Evolutionary conservation across 1,140 invertebrate genomes (phyloP).

Genomic region (Ostrea denselamellosa): DNA sequence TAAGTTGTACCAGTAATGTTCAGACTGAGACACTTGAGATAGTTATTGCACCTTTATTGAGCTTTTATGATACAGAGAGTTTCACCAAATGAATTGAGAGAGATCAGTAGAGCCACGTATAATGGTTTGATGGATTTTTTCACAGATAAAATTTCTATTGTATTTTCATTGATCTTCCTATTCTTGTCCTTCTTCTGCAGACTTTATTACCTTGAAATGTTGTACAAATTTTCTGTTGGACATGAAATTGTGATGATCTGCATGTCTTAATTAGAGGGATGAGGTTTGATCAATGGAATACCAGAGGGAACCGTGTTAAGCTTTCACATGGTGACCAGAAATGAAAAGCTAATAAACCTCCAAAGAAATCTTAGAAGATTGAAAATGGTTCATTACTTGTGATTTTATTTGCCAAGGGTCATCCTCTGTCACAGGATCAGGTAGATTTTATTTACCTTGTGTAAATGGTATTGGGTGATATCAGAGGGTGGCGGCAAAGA

Average conservation of each 20-base stretch:
- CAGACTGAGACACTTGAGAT: not conserved
- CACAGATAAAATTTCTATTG: constrained; percentile 33
- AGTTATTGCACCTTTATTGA: constrained; percentile 23
- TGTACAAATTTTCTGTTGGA: constrained; percentile 14
- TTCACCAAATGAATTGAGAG: constrained; percentile 37
- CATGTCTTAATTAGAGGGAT: constrained; percentile 29
- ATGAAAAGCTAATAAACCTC: not conserved
- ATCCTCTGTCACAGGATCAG: constrained; percentile 13
- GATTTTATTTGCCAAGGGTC: not conserved
- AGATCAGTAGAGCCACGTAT: not conserved
- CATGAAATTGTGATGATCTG: constrained; percentile 23
- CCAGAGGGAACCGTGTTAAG: not conserved
- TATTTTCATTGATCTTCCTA: constrained; percentile 1
- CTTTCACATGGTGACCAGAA: not conserved
- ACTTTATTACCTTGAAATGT: constrained; percentile 19
- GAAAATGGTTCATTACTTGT: constrained; percentile 17
- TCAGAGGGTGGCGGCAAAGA: constrained; percentile 5
- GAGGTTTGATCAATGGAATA: not conserved
- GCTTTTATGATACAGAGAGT: constrained; percentile 14
- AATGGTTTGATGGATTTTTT: constrained; percentile 29
- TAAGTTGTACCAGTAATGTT: not conserved
- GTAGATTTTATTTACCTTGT: constrained; percentile 21
- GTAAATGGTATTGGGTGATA: constrained; percentile 24
- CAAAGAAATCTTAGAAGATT: not conserved
- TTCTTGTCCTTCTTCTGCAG: not conserved